Evolutionary conservation across 2,888 invertebrate genomes (phyloP).

Genomic region (Morinoia aosen): DNA sequence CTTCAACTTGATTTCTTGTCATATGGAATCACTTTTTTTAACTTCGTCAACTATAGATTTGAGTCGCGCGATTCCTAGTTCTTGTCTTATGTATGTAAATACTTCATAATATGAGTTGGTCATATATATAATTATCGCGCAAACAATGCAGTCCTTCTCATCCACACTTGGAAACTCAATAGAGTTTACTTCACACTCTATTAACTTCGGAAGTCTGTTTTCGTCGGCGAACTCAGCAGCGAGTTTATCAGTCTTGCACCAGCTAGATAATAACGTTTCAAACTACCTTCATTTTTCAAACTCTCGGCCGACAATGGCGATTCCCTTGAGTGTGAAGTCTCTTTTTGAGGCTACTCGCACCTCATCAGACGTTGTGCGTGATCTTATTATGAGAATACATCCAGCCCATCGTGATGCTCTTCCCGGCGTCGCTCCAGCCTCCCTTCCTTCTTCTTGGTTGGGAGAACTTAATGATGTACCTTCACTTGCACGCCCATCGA

Average conservation of each 20-base stretch:
- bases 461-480: not conserved
- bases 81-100: not conserved
- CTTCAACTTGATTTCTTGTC: not conserved
- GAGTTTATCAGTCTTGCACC: conserved; percentile 39
- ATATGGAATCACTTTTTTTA: not conserved
- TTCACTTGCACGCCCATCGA: not conserved
- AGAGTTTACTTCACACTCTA: not conserved
- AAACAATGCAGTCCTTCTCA: not conserved
- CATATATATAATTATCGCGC: not conserved
- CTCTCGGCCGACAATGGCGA: conserved; percentile 27
- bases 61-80: not conserved
- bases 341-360: conserved; percentile 18
- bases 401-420: conserved; percentile 17
- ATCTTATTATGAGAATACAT: conserved; percentile 39
- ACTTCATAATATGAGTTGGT: not conserved
- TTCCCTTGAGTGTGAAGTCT: conserved; percentile 45
- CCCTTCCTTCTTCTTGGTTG: not conserved
- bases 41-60: not conserved
- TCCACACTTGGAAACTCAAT: not conserved
- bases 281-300: conserved; percentile 48
- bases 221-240: not conserved
- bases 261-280: conserved; percentile 48
- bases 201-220: not conserved
- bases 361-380: conserved; percentile 47
- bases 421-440: not conserved